These are phyloP conservation scores for Popillia japonica DNA, from an alignment of 1,140 invertebrate species.

Conservation along the genomic window DNA sequence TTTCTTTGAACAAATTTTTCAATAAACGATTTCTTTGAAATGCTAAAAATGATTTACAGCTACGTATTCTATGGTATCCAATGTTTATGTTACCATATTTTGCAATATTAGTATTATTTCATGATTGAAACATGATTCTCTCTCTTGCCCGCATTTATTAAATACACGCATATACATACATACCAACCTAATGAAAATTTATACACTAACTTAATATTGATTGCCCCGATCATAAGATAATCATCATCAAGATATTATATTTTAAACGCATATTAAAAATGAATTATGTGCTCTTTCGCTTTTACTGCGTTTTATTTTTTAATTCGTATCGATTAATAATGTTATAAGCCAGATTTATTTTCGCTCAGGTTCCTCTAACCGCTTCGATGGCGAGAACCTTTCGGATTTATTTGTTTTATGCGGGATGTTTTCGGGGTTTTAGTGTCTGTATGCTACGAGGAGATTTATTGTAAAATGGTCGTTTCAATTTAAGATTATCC, in stretches of 20 bases:
- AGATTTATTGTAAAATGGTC: conserved; percentile 14
- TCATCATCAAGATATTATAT: neutral
- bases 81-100: too few species aligned
- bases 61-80: too few species aligned
- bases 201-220: too few species aligned
- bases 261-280: neutral
- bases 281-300: neutral
- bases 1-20: too few species aligned
- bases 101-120: too few species aligned
- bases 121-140: too few species aligned
- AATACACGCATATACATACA: too few species aligned
- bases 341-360: neutral
- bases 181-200: too few species aligned
- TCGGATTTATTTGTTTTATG: neutral
- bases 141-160: too few species aligned
- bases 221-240: too few species aligned
- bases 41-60: too few species aligned
- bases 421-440: neutral
- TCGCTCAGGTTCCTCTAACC: neutral
- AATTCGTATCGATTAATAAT: neutral
- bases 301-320: neutral
- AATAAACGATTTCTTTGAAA: too few species aligned
- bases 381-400: neutral
- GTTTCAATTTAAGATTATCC: neutral
- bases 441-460: neutral